phyloP scores from a whole-genome alignment of 53 echinoderm and acorn worm genomes.

The Luidia sarsii region DNA sequence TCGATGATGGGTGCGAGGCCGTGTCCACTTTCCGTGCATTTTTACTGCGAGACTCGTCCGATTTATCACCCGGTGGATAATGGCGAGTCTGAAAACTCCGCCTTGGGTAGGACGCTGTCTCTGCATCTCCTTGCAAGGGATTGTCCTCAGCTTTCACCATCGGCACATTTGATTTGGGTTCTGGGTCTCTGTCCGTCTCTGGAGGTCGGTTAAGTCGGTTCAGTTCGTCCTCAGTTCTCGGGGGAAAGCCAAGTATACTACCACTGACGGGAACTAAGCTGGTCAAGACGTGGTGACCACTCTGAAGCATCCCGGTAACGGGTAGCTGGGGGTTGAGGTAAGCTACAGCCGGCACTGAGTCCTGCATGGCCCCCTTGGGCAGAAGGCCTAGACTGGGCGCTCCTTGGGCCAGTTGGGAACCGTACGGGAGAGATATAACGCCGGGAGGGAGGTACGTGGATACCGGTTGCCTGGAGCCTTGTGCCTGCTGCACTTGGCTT shows the following conservation, averaged over 20 bases:
- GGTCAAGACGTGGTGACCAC: conserved; percentile 23
- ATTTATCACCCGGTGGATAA: not conserved
- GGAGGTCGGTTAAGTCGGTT: conserved; percentile 4
- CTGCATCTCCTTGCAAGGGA: conserved; percentile 10
- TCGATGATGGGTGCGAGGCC: not conserved
- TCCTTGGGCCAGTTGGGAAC: conserved; percentile 25
- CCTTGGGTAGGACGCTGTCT: conserved; percentile 17
- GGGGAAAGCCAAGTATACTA: conserved; percentile 30
- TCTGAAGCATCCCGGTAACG: conserved; percentile 21
- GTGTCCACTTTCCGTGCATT: not conserved
- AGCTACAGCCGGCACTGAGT: conserved; percentile 16
- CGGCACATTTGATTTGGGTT: conserved; percentile 1
- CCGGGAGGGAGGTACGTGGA: conserved; percentile 43
- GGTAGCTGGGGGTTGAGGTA: conserved; percentile 25
- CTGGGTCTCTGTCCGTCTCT: conserved; percentile 3
- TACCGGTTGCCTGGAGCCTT: conserved; percentile 43
- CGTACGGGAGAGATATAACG: conserved; percentile 43
- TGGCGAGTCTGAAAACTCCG: conserved; percentile 8
- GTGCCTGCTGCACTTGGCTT: conserved; percentile 86
- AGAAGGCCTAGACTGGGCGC: conserved; percentile 9
- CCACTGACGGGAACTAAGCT: conserved; percentile 19
- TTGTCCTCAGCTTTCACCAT: not conserved
- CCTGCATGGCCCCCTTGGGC: conserved; percentile 16
- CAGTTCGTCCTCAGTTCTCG: conserved; percentile 16
- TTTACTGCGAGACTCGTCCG: not conserved